Conservation (phyloP, 2,113 vertebrate species). For the Heloderma charlesbogerti region DNA sequence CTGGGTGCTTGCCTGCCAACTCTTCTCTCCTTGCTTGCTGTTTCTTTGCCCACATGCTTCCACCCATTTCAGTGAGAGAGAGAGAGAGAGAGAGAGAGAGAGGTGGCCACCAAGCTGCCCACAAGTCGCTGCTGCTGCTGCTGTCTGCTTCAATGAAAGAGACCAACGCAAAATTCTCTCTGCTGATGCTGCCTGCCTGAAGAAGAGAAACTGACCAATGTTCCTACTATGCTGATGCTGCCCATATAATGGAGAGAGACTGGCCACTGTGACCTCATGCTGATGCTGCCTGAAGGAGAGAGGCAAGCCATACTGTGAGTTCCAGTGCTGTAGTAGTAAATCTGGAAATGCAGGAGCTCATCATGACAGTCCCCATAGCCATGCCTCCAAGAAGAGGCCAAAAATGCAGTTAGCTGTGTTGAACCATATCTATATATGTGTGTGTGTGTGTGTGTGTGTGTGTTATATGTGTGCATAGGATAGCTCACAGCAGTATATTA, state of each 20-base stretch:
- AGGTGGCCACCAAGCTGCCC: background rate
- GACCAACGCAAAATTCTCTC: no score
- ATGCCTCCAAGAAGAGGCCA: no score
- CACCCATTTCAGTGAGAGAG: background rate
- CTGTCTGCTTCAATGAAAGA: background rate
- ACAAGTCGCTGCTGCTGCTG: background rate
- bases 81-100: background rate
- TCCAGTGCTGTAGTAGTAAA: no score
- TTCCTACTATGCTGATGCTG: background rate
- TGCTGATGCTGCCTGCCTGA: background rate
- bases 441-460: no score
- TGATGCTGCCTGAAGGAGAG: background rate
- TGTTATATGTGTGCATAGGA: no score
- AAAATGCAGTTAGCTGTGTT: no score
- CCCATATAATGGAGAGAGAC: background rate
- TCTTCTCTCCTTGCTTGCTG: background rate
- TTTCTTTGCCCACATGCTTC: background rate
- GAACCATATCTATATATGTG: no score
- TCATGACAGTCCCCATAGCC: no score
- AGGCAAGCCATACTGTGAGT: no score
- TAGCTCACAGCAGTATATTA: no score
- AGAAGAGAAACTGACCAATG: background rate
- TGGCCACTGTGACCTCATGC: background rate
- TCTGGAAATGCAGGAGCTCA: no score
- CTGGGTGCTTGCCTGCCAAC: background rate